These are phyloP conservation scores for Dendrolimus pini DNA, from an alignment of 2,888 invertebrate species.

Conservation along the genomic window DNA sequence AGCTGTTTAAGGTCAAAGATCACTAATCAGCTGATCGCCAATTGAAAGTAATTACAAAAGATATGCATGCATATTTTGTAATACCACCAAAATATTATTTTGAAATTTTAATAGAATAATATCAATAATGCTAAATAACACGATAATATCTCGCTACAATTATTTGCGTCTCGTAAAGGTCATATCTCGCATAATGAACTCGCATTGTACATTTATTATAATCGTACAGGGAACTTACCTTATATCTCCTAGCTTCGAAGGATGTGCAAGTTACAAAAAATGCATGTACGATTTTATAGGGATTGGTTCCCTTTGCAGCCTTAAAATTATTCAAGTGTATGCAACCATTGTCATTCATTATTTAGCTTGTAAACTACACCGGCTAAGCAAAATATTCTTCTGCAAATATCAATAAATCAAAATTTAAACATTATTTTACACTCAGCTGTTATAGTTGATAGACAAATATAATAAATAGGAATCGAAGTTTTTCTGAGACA, in stretches of 20 bases:
- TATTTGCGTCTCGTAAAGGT: constrained; percentile 25
- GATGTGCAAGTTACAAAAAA: constrained; percentile 91
- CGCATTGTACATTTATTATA: constrained; percentile 8
- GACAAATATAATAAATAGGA: constrained; percentile 4
- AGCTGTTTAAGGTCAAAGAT: constrained; percentile 66
- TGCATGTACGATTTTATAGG: constrained; percentile 88
- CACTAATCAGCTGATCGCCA: constrained; percentile 62
- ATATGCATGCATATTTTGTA: neutral
- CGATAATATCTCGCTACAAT: constrained; percentile 17
- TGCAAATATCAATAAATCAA: constrained; percentile 15
- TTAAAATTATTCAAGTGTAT: constrained; percentile 88
- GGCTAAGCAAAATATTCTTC: constrained; percentile 22
- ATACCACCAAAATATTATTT: neutral
- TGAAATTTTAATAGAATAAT: neutral
- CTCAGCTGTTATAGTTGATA: constrained; percentile 5
- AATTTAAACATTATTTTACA: constrained; percentile 22
- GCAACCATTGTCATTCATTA: constrained; percentile 84
- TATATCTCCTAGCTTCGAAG: constrained; percentile 86
- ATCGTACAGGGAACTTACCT: constrained; percentile 73
- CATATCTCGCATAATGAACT: constrained; percentile 14
- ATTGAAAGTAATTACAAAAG: constrained; percentile 8
- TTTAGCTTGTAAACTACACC: constrained; percentile 38
- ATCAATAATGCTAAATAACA: neutral
- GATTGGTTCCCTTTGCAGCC: constrained; percentile 83
- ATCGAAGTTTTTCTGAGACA: constrained; percentile 1